A percentile compares a stretch with the other conserved stretches of the same genome.
Evolutionary conservation across 1,140 invertebrate genomes (phyloP).

Genomic region (Mercenaria mercenaria): DNA sequence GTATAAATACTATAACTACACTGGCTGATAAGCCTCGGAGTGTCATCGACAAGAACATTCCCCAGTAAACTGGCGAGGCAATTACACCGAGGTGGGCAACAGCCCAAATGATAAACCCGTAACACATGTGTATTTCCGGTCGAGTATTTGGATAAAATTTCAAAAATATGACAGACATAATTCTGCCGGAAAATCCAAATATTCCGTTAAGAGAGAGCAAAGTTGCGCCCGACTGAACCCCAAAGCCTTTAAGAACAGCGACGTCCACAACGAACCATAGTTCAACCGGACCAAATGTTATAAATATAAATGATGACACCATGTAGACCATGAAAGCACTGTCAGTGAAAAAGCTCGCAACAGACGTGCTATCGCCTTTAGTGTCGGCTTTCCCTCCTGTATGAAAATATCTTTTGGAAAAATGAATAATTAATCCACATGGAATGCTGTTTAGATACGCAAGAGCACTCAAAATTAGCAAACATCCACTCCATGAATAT

Average conservation of each 20-base stretch:
- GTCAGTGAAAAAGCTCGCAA: not conserved
- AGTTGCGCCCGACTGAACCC: not conserved
- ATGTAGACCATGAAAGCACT: not conserved
- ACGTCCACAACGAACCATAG: conserved; percentile 42
- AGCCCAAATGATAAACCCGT: not conserved
- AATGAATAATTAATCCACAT: not conserved
- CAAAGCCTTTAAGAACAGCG: conserved; percentile 17
- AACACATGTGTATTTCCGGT: not conserved
- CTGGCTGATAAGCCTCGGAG: not conserved
- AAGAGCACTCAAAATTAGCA: not conserved
- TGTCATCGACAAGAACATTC: not conserved
- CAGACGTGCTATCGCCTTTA: not conserved
- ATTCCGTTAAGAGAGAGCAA: conserved; percentile 37
- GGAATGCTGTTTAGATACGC: not conserved
- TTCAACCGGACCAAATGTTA: not conserved
- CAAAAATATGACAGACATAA: not conserved
- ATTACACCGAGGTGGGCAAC: conserved; percentile 3
- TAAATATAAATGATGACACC: not conserved
- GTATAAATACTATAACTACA: not conserved
- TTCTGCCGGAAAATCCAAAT: not conserved
- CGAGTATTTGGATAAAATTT: not conserved
- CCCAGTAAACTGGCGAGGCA: not conserved
- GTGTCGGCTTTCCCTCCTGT: not conserved
- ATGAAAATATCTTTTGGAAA: conserved; percentile 22
- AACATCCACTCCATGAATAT: conserved; percentile 28